phyloP scores from a whole-genome alignment of 1,140 invertebrate genomes.

The Drosophila cardini region DNA sequence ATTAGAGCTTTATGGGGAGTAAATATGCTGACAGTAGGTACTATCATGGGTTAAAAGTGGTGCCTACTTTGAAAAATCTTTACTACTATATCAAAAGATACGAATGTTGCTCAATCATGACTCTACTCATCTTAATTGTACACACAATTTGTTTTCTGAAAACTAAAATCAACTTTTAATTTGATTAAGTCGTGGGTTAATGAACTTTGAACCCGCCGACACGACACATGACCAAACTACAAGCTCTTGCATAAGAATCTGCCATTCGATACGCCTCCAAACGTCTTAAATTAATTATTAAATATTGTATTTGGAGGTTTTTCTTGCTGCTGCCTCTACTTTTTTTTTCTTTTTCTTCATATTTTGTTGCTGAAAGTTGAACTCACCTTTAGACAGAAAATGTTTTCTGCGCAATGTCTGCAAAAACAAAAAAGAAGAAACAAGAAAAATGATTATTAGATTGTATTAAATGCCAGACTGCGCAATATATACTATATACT shows the following conservation, averaged over 20 bases:
- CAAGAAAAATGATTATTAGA: slow-evolving; percentile 14
- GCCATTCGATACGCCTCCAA: slow-evolving; percentile 66
- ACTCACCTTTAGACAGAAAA: slow-evolving; percentile 76
- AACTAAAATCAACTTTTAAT: slow-evolving; percentile 2
- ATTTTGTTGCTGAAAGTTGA: slow-evolving; percentile 51
- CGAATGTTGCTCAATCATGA: no score
- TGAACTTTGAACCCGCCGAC: slow-evolving; percentile 48
- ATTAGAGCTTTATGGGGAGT: not conserved
- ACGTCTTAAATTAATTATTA: slow-evolving; percentile 66
- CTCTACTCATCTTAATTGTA: no score
- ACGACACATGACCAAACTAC: slow-evolving; percentile 23
- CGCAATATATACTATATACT: slow-evolving; percentile 38
- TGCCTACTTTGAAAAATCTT: no score
- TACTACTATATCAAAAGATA: no score
- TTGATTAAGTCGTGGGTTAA: slow-evolving; percentile 33
- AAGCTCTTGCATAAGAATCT: slow-evolving; percentile 46
- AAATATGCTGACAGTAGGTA: no score
- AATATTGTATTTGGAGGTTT: slow-evolving; percentile 26
- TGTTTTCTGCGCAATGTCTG: slow-evolving; percentile 69
- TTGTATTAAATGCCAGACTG: slow-evolving; percentile 68
- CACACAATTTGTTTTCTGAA: no score
- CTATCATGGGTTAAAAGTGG: no score
- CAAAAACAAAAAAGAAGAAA: slow-evolving; percentile 45
- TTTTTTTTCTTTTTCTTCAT: slow-evolving; percentile 1
- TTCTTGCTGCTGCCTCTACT: slow-evolving; percentile 13